Percentiles rank a stretch among this genome's conserved stretches.
These are phyloP conservation scores for Augiades crinisus DNA, from an alignment of 2,888 invertebrate genomes.

Conservation along the genomic window DNA sequence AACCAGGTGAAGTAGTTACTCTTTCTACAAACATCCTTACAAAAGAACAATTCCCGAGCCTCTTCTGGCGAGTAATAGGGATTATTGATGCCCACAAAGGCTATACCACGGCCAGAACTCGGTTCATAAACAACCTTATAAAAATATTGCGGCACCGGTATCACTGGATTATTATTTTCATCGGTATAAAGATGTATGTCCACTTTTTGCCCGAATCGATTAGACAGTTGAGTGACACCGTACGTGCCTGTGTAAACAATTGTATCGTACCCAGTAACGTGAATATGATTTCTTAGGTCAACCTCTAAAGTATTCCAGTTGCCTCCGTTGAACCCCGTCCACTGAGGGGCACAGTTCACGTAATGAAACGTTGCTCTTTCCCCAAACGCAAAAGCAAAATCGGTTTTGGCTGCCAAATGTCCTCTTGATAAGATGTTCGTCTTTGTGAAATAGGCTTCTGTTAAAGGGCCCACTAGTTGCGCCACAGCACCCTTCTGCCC, in stretches of 20 bases:
- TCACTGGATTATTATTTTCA: slow-evolving; percentile 60
- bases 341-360: slow-evolving; percentile 85
- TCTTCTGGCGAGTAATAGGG: slow-evolving; percentile 67
- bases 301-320: slow-evolving; percentile 82
- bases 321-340: slow-evolving; percentile 83
- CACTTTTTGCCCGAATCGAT: slow-evolving; percentile 53
- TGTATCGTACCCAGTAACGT: slow-evolving; percentile 51
- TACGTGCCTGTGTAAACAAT: slow-evolving; percentile 83
- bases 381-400: slow-evolving; percentile 82
- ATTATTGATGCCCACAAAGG: slow-evolving; percentile 84
- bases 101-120: slow-evolving; percentile 67
- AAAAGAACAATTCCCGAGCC: slow-evolving; percentile 62
- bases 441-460: slow-evolving; percentile 62
- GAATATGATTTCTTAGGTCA: slow-evolving; percentile 62
- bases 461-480: slow-evolving; percentile 46
- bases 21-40: slow-evolving; percentile 69
- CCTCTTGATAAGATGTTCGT: slow-evolving; percentile 78
- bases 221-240: slow-evolving; percentile 77
- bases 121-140: slow-evolving; percentile 82
- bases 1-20: slow-evolving; percentile 80
- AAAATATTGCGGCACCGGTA: slow-evolving; percentile 69
- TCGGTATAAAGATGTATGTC: slow-evolving; percentile 63
- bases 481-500: slow-evolving; percentile 53
- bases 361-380: slow-evolving; percentile 84
- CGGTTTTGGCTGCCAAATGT: slow-evolving; percentile 84